Percentiles rank a stretch among this genome's conserved stretches.
phyloP scores from a whole-genome alignment of 2,797 vertebrate genomes.

The Darevskia mixta region DNA sequence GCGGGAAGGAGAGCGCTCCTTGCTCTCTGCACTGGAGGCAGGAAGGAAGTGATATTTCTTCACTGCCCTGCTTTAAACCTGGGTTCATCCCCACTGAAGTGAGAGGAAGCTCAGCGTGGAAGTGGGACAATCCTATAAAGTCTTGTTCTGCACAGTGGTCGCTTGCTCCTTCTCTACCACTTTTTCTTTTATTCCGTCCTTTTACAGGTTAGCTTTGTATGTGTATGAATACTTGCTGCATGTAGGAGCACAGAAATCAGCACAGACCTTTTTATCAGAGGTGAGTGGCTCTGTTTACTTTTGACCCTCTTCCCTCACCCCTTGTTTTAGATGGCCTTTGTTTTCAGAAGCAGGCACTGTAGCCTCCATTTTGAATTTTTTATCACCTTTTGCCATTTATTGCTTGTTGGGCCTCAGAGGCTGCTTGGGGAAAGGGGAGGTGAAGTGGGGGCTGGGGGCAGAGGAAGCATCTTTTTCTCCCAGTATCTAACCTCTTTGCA shows the following conservation, averaged over 20 bases:
- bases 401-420: constrained; percentile 67
- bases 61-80: not conserved
- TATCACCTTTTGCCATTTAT: constrained; percentile 82
- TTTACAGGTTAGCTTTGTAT: constrained; percentile 91
- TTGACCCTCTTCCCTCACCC: constrained; percentile 63
- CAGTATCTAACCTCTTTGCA: constrained; percentile 23
- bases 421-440: not conserved
- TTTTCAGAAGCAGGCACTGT: constrained; percentile 76
- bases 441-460: not conserved
- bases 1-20: not conserved
- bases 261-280: constrained; percentile 98
- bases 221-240: constrained; percentile 98
- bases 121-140: not conserved
- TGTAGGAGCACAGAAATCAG: constrained; percentile 98
- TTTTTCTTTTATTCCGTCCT: constrained; percentile 2
- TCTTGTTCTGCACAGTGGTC: not conserved
- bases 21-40: not conserved
- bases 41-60: constrained; percentile 20
- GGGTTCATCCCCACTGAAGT: not conserved
- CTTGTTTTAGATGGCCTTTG: constrained; percentile 73
- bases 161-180: not conserved
- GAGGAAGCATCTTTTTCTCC: not conserved
- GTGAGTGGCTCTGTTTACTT: constrained; percentile 80
- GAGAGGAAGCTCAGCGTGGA: not conserved
- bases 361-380: constrained; percentile 81